Conservation (phyloP, 2,888 invertebrate species). For the Antheraea assamensis region DNA sequence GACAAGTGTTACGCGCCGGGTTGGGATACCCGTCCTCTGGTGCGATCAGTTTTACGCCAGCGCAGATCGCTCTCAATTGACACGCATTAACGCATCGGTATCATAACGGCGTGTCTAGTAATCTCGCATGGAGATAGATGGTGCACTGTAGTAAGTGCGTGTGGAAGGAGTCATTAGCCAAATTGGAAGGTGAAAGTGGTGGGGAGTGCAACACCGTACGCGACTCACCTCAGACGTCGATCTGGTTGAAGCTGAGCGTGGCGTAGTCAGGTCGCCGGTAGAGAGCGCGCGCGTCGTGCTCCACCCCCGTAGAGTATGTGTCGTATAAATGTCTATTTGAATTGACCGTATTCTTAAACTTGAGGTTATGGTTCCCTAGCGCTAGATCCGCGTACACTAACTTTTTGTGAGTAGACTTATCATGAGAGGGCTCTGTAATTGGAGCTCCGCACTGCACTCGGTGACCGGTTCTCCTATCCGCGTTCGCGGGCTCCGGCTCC, state of each 20-base stretch:
- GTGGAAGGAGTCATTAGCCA: no score
- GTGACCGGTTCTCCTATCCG: constrained; percentile 42
- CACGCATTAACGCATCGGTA: not conserved
- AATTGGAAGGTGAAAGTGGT: not conserved
- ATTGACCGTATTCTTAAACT: constrained; percentile 82
- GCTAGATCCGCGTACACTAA: constrained; percentile 80
- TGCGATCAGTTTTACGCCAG: no score
- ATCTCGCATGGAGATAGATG: no score
- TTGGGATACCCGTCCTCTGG: no score
- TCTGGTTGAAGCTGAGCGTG: constrained; percentile 79
- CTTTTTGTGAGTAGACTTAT: constrained; percentile 76
- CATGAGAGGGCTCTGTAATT: constrained; percentile 60
- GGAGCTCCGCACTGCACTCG: not conserved
- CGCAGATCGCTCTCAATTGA: not conserved
- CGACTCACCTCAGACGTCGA: constrained; percentile 78
- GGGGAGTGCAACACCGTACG: not conserved
- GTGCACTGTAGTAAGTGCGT: no score
- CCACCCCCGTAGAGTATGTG: constrained; percentile 74
- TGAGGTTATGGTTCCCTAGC: constrained; percentile 80
- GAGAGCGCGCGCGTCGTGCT: constrained; percentile 30
- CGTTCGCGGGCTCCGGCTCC: constrained; percentile 72
- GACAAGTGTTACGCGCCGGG: not conserved
- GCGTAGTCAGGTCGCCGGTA: constrained; percentile 69
- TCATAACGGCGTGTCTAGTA: no score
- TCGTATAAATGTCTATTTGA: constrained; percentile 81